Percentiles rank a stretch among this genome's conserved stretches.
phyloP scores from a whole-genome alignment of 2,888 invertebrate species.

The Salpingus planirostris region DNA sequence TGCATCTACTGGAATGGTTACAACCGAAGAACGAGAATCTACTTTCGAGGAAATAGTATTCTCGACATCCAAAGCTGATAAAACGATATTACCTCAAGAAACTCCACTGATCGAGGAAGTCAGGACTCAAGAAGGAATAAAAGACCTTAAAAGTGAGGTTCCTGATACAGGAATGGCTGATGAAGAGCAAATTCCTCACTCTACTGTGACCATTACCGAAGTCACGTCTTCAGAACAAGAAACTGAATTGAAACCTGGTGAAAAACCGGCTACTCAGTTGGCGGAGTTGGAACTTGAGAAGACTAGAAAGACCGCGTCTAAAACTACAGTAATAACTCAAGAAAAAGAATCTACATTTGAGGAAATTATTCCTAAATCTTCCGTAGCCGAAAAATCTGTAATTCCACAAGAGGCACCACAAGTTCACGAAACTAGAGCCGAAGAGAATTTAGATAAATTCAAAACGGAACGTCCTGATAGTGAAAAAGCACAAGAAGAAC shows the following conservation, averaged over 20 bases:
- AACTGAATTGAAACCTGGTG: slow-evolving; percentile 3
- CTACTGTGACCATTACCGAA: slow-evolving; percentile 20
- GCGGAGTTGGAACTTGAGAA: slow-evolving; percentile 6
- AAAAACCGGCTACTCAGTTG: slow-evolving; percentile 5
- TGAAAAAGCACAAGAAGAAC: slow-evolving; percentile 8
- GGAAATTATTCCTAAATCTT: slow-evolving; percentile 13
- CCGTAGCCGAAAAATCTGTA: slow-evolving; percentile 3
- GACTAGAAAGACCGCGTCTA: slow-evolving; percentile 4
- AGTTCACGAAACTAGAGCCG: slow-evolving; percentile 3
- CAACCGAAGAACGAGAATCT: slow-evolving; percentile 28
- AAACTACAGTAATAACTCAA: slow-evolving; percentile 4
- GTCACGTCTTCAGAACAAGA: slow-evolving; percentile 20
- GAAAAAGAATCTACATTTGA: slow-evolving; percentile 17
- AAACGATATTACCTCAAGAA: background rate
- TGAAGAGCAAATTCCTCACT: slow-evolving; percentile 18
- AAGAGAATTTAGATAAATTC: slow-evolving; percentile 1
- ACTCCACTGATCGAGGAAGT: slow-evolving; percentile 8
- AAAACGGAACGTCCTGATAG: slow-evolving; percentile 5
- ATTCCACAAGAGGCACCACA: slow-evolving; percentile 3
- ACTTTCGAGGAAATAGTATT: slow-evolving; percentile 20
- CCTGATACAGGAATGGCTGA: slow-evolving; percentile 8
- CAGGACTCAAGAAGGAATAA: slow-evolving; percentile 38
- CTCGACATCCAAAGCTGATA: slow-evolving; percentile 29
- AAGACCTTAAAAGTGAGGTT: slow-evolving; percentile 34
- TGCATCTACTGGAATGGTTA: slow-evolving; percentile 17